Evolutionary conservation across 2,797 vertebrate species (phyloP), one percentile per base, ranked within the genome.

Genomic region (Halcyon chelicuti): DNA sequence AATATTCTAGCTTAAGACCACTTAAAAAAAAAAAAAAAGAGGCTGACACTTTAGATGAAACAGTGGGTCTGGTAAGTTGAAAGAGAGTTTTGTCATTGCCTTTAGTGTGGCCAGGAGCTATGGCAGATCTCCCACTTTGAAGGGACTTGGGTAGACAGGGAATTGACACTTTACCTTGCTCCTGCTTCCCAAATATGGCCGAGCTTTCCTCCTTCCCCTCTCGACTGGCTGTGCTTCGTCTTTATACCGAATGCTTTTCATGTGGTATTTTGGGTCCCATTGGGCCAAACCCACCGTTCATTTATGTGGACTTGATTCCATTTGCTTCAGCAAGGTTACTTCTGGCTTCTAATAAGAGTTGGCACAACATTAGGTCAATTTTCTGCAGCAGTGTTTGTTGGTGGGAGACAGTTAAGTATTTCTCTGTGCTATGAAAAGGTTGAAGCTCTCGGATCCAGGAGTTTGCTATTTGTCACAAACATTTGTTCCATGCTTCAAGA

Each of bases 1-100:
- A 90, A 90, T 76, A 82, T 42, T 93, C 67, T 71, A 42, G 52
- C 46, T 90, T 82, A 92, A 80, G 88, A 88, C 80, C 83, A 76
- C 44, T 91, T 74, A 4, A 11, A 49, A 81, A 75, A 76, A 42
- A 44, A 70, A 10, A 44, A 76, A 63, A 61, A 63, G 57, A 70
- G 23, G 25, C 33, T 93, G 88, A 58, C 21, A 82, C 57, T 79
- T 68, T 26, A 52, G 44, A 61, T 55, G 77, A 76, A 80, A 70
- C 47, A 55, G 20, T 2, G 2, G 46, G 13, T 33, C 57, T 70
- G 86, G 70, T 89, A 61, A 88, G 72, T 77, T 68, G 35, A 70
- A 18, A 9, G 35, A 61, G 57, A 60, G 18, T 75, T 93, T 84
- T 95, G 58, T 61, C 54, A 55, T 49, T 68, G 63, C 28, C 26